phyloP scores from a whole-genome alignment of 2,888 invertebrate genomes.

The Rhorus exstirpatorius region DNA sequence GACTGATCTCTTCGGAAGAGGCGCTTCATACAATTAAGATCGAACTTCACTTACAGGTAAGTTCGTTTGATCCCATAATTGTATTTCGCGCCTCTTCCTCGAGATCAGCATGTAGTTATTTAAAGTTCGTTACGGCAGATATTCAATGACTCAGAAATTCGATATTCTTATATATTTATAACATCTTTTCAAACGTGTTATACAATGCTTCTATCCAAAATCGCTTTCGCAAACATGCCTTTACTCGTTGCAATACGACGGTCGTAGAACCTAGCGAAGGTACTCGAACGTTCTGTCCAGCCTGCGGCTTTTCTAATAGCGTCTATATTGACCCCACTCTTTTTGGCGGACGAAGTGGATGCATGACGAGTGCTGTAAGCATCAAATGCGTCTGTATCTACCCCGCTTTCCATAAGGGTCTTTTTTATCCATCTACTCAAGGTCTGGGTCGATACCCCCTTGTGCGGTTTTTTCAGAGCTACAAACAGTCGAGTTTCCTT shows the following conservation, averaged over 20 bases:
- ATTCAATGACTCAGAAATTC: slow-evolving; percentile 21
- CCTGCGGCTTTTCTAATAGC: slow-evolving; percentile 30
- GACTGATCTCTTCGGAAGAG: slow-evolving; percentile 38
- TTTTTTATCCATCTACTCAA: slow-evolving; percentile 53
- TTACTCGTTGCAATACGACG: slow-evolving; percentile 20
- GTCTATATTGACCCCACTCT: slow-evolving; percentile 31
- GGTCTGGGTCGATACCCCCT: slow-evolving; percentile 41
- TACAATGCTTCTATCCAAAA: slow-evolving; percentile 38
- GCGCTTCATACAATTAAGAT: slow-evolving; percentile 19
- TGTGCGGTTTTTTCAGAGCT: slow-evolving; percentile 32
- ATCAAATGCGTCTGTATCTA: slow-evolving; percentile 28
- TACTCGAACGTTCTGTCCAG: slow-evolving; percentile 35
- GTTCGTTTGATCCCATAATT: slow-evolving; percentile 32
- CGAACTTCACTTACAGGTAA: slow-evolving; percentile 31
- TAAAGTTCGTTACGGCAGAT: slow-evolving; percentile 35
- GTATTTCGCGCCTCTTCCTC: slow-evolving; percentile 39
- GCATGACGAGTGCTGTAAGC: slow-evolving; percentile 33
- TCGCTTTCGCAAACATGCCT: slow-evolving; percentile 35
- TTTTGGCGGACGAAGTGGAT: slow-evolving; percentile 35
- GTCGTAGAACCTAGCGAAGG: slow-evolving; percentile 42
- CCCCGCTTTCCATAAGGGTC: slow-evolving; percentile 33
- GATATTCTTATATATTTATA: slow-evolving; percentile 22
- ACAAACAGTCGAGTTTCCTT: slow-evolving; percentile 7
- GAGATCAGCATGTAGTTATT: slow-evolving; percentile 34
- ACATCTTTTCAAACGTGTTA: slow-evolving; percentile 15